phyloP scores from a whole-genome alignment of 1,140 invertebrate genomes.

The Ips nitidus region DNA sequence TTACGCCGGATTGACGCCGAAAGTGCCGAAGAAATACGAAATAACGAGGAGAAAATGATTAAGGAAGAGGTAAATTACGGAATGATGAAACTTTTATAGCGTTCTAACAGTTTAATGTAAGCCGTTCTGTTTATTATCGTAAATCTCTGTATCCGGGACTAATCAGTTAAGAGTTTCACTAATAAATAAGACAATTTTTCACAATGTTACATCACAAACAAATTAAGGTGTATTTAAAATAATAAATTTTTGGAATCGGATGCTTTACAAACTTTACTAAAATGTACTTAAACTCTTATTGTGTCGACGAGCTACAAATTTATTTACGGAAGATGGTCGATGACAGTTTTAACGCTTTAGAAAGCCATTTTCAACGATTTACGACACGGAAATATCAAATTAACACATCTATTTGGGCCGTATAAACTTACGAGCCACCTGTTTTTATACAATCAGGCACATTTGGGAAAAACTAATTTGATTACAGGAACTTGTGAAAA shows the following conservation, averaged over 20 bases:
- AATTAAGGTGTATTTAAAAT: too few relatives aligned
- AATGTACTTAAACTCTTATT: too few relatives aligned
- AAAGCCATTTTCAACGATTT: not conserved
- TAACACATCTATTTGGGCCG: not conserved
- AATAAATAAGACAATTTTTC: too few relatives aligned
- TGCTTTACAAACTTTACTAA: too few relatives aligned
- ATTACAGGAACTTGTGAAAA: constrained; percentile 39
- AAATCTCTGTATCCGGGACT: too few relatives aligned
- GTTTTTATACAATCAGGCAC: too few relatives aligned
- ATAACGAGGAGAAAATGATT: constrained; percentile 43
- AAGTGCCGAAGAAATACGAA: constrained; percentile 40
- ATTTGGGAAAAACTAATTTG: not conserved
- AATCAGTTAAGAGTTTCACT: too few relatives aligned
- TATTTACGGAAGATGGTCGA: not conserved
- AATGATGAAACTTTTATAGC: not conserved
- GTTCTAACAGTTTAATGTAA: not conserved
- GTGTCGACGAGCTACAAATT: too few relatives aligned
- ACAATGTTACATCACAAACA: too few relatives aligned
- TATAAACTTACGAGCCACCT: too few relatives aligned
- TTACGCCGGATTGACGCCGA: constrained; percentile 44
- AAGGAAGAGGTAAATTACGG: constrained; percentile 38
- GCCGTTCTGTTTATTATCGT: not conserved
- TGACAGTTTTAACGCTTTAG: not conserved
- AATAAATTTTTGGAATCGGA: too few relatives aligned
- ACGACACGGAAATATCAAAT: not conserved